These are phyloP conservation scores for Prostheceraeus crozeri DNA, from an alignment of 2,888 invertebrate genomes.

Conservation along the genomic window DNA sequence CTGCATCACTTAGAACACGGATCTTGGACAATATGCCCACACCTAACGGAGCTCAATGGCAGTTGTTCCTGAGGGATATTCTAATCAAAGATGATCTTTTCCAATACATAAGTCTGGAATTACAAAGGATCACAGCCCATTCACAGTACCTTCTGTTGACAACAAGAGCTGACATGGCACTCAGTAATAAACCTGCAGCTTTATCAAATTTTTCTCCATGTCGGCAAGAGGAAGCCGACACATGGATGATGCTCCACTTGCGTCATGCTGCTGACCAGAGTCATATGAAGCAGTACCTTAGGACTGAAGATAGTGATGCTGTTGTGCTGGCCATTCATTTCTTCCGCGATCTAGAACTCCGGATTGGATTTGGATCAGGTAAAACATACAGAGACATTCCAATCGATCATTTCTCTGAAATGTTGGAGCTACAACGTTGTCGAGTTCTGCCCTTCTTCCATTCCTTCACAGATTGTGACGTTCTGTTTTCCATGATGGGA, in stretches of 20 bases:
- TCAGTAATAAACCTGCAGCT: conserved; percentile 19
- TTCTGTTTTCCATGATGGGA: too few species aligned
- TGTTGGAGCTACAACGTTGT: too few species aligned
- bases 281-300: conserved; percentile 13
- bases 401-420: too few species aligned
- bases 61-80: conserved; percentile 21
- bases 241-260: too few species aligned
- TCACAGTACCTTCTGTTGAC: conserved; percentile 20
- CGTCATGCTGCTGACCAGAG: conserved; percentile 15
- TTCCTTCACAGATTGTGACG: too few species aligned
- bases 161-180: conserved; percentile 8
- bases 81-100: conserved; percentile 15
- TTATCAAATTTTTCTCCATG: conserved; percentile 24
- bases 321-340: conserved; percentile 20
- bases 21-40: conserved; percentile 7
- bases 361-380: conserved; percentile 4
- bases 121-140: conserved; percentile 21
- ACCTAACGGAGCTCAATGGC: conserved; percentile 24
- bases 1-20: conserved; percentile 21
- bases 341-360: conserved; percentile 8
- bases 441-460: too few species aligned
- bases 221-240: conserved; percentile 18
- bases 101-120: conserved; percentile 14
- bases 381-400: too few species aligned
- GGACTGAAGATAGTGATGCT: conserved; percentile 18